phyloP scores from a whole-genome alignment of 2,797 vertebrate genomes.

The Arnoldichthys spilopterus region DNA sequence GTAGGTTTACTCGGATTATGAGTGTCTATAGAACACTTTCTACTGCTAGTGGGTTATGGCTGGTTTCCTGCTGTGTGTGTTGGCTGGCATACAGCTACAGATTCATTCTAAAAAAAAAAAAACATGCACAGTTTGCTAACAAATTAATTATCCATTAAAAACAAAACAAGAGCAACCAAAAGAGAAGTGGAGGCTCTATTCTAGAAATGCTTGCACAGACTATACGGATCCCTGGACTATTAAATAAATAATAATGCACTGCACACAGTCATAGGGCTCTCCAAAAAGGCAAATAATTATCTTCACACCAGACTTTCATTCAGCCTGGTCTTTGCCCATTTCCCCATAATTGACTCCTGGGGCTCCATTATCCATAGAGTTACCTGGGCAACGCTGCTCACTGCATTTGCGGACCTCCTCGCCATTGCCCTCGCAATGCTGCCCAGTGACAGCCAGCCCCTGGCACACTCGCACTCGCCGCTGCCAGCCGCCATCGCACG shows the following conservation, averaged over 20 bases:
- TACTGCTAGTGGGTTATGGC: not conserved
- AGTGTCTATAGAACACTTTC: slow-evolving; percentile 3
- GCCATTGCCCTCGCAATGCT: slow-evolving; percentile 90
- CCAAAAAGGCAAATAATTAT: slow-evolving; percentile 61
- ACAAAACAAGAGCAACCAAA: slow-evolving; percentile 16
- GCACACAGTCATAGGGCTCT: slow-evolving; percentile 48
- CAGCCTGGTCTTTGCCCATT: slow-evolving; percentile 34
- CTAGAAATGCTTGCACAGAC: not conserved
- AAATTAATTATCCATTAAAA: slow-evolving; percentile 50
- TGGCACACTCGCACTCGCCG: slow-evolving; percentile 90
- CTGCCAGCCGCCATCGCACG: slow-evolving; percentile 97
- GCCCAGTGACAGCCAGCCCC: slow-evolving; percentile 86
- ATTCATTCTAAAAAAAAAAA: slow-evolving; percentile 25
- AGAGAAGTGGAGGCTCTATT: not conserved
- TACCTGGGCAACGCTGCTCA: slow-evolving; percentile 96
- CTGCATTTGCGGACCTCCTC: slow-evolving; percentile 95
- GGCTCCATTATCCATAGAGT: slow-evolving; percentile 60
- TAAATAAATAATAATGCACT: slow-evolving; percentile 50
- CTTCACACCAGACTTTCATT: slow-evolving; percentile 48
- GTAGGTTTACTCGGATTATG: slow-evolving; percentile 4
- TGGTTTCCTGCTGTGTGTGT: not conserved
- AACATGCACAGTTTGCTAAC: slow-evolving; percentile 40
- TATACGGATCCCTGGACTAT: slow-evolving; percentile 22
- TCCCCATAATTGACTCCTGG: slow-evolving; percentile 52
- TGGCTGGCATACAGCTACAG: not conserved